A percentile compares a stretch with the other conserved stretches of the same genome.
Conservation (phyloP, 2,797 vertebrate genomes). For the Paedocypris micromegethes region DNA sequence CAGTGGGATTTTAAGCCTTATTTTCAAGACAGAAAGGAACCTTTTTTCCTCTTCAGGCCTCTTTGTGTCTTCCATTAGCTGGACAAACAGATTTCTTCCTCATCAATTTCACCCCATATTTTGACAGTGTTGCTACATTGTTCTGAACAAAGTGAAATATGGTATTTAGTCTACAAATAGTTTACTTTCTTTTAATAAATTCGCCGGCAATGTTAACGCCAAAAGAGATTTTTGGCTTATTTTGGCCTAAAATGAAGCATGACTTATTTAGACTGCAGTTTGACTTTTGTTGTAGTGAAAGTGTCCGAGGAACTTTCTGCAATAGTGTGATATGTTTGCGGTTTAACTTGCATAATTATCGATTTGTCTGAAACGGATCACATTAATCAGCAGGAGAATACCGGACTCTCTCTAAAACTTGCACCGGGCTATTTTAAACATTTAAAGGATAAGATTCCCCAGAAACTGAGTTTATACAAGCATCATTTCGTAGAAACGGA, state of each 20-base stretch:
- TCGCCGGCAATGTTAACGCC: too few species aligned
- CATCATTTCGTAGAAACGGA: constrained; percentile 1
- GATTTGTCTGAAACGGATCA: constrained; percentile 48
- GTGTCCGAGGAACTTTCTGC: not conserved
- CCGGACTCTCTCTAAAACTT: constrained; percentile 27
- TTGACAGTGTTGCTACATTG: too few species aligned
- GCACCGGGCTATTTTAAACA: constrained; percentile 16
- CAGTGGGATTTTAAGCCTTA: too few species aligned
- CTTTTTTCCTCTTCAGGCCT: too few species aligned
- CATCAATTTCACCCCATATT: too few species aligned
- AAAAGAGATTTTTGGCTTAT: too few species aligned
- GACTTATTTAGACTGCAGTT: constrained; percentile 5
- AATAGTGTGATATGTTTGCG: constrained; percentile 1
- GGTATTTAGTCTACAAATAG: too few species aligned
- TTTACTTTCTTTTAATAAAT: too few species aligned
- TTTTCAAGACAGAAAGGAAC: too few species aligned
- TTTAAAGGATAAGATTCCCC: constrained; percentile 14
- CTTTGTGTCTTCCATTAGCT: too few species aligned
- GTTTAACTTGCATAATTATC: constrained; percentile 43
- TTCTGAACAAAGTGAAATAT: too few species aligned
- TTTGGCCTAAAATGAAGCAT: not conserved
- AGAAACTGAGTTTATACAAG: not conserved
- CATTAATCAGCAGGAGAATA: constrained; percentile 51
- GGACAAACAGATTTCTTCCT: too few species aligned
- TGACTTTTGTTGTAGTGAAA: not conserved